Evolutionary conservation across 2,888 invertebrate species (phyloP).

Genomic region (Plagodis pulveraria): DNA sequence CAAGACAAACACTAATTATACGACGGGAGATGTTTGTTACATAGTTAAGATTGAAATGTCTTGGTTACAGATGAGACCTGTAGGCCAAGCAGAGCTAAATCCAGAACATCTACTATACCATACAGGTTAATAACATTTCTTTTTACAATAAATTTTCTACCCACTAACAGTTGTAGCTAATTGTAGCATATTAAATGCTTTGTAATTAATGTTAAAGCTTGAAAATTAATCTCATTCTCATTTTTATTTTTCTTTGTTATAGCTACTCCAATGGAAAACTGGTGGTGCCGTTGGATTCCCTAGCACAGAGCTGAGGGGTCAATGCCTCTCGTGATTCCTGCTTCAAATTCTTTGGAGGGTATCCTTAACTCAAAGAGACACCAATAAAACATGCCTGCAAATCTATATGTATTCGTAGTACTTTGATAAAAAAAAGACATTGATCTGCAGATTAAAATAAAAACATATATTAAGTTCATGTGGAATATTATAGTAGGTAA

Average conservation of each 20-base stretch:
- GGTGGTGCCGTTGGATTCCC: slow-evolving; percentile 85
- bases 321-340: slow-evolving; percentile 67
- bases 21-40: slow-evolving; percentile 25
- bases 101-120: slow-evolving; percentile 82
- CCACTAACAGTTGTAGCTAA: slow-evolving; percentile 27
- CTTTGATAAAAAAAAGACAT: no score
- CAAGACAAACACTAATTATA: slow-evolving; percentile 55
- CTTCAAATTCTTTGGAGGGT: slow-evolving; percentile 73
- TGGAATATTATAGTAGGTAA: no score
- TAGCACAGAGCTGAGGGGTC: slow-evolving; percentile 82
- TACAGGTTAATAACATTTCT: slow-evolving; percentile 76
- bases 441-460: no score
- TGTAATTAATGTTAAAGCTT: no score
- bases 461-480: no score
- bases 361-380: slow-evolving; percentile 62
- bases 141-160: slow-evolving; percentile 21
- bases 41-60: slow-evolving; percentile 38
- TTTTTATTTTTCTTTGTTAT: slow-evolving; percentile 64
- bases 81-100: slow-evolving; percentile 84
- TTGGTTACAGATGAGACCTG: slow-evolving; percentile 84
- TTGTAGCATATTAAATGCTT: no score
- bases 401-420: slow-evolving; percentile 8
- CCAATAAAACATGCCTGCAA: slow-evolving; percentile 47
- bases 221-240: slow-evolving; percentile 8
- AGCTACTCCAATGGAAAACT: slow-evolving; percentile 85